Evolutionary conservation across 2,888 invertebrate species (phyloP), one percentile per base, ranked within the genome.

Genomic region (Pyrocoelia pectoralis): DNA sequence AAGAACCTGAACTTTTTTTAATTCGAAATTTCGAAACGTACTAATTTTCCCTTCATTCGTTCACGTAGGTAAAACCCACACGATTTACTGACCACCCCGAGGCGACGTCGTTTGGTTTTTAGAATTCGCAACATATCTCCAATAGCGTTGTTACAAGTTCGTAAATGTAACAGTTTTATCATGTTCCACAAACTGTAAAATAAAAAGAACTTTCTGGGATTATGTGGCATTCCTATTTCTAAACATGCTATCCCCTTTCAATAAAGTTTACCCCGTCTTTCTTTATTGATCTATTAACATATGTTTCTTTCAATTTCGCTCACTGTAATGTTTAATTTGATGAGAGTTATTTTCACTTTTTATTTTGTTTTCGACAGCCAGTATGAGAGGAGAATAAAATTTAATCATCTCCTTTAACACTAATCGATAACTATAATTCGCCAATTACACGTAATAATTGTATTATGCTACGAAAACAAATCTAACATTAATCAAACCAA

Each of bases 61-160:
- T 29, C 59, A 46, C 59, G 52, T 43, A 58, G 53, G 59, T 59
- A 53, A 53, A 59, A 59, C 53, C 59, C 59, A 48, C 59, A 53
- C 53, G 59, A 43, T 53, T 52, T 52, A 24, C 59, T 59, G 59
- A 53, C 59, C 59, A 59, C 59, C 57, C 59, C 19, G 29, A 38
- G 59, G 59, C 59, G 53, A 59, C 53, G 43, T 52, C 52, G 46
- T 59, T 59, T 52, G 52, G 52, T 59, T 59, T 59, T 53, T 43
- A 51, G 59, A 33, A 43, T 52, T 52, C 53, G 46, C 41, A 57
- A 51, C 57, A 24, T 50, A 40, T 57, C 51, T 40, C 57, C 51
- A 51, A 57, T 57, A 49, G 38, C 49, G 13, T 50, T 57, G 57
- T 56, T 56, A 56, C 41, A 57, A 38, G 40, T 40, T 18, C 18